Evolutionary conservation across 2,113 vertebrate genomes (phyloP).

Genomic region (Cairina moschata): DNA sequence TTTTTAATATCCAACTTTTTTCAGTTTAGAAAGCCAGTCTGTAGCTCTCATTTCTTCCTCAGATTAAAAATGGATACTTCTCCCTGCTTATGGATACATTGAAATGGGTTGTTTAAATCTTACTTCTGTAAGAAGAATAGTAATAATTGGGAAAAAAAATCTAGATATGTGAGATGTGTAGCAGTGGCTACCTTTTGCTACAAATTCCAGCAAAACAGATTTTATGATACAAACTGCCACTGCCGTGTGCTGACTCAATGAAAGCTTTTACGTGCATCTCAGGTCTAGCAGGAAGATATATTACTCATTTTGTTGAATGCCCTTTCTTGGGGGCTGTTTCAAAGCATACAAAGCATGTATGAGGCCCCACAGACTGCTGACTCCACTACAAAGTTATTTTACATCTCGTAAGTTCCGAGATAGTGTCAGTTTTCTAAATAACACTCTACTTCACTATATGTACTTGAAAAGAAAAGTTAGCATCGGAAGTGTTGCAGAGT

Average conservation of each 20-base stretch:
- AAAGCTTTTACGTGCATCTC: constrained; percentile 17
- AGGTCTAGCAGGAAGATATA: constrained; percentile 48
- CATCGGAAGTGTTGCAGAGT: neutral
- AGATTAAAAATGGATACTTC: neutral
- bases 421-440: constrained; percentile 43
- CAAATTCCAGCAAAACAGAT: constrained; percentile 22
- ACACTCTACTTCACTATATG: neutral
- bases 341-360: neutral
- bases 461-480: neutral
- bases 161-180: neutral
- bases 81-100: neutral
- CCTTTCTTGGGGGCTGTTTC: constrained; percentile 22
- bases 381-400: constrained; percentile 28
- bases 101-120: neutral
- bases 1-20: neutral
- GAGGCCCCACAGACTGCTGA: constrained; percentile 32
- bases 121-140: neutral
- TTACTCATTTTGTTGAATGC: constrained; percentile 39
- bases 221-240: constrained; percentile 25
- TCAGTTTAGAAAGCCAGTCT: neutral
- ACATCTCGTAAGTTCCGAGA: constrained; percentile 11
- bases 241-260: constrained; percentile 33
- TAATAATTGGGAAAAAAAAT: neutral
- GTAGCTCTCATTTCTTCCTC: neutral
- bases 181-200: neutral